Conservation (phyloP, 2,113 vertebrate genomes). For the Pterophyllum scalare region DNA sequence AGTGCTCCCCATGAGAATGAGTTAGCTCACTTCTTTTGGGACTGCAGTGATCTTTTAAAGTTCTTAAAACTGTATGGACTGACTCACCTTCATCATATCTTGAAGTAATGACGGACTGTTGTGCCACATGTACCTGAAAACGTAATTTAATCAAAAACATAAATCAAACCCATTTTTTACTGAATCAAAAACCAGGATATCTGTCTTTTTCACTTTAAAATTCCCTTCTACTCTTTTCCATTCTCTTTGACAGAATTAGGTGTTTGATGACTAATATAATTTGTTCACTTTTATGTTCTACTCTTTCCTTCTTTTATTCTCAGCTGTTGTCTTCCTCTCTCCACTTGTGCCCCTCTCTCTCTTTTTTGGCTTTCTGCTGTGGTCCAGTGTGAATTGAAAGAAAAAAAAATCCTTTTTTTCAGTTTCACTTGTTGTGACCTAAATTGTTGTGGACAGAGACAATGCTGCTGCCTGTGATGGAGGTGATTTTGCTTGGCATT, state of each 20-base stretch:
- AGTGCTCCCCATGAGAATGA: too few species aligned
- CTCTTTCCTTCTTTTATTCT: not conserved
- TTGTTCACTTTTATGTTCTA: constrained; percentile 9
- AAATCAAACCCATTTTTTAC: not conserved
- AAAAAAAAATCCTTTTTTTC: not conserved
- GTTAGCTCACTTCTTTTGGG: too few species aligned
- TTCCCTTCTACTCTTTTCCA: not conserved
- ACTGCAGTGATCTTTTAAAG: too few species aligned
- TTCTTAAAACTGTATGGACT: too few species aligned
- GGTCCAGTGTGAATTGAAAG: constrained; percentile 1
- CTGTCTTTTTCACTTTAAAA: not conserved
- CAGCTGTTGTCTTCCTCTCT: not conserved
- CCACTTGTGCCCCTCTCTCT: not conserved
- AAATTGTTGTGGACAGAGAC: constrained; percentile 58
- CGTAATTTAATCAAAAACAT: not conserved
- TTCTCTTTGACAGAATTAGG: constrained; percentile 1
- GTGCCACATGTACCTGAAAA: not conserved
- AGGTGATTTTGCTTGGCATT: constrained; percentile 42
- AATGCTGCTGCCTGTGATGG: constrained; percentile 32
- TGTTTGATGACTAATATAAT: constrained; percentile 21
- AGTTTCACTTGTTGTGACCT: constrained; percentile 31
- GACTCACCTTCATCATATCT: too few species aligned
- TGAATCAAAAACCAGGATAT: not conserved
- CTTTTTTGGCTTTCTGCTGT: constrained; percentile 27
- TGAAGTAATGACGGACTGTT: too few species aligned